Evolutionary conservation across 2,888 invertebrate species (phyloP), one percentile per base, ranked within the genome.

Genomic region (Pristionchus mayeri): DNA sequence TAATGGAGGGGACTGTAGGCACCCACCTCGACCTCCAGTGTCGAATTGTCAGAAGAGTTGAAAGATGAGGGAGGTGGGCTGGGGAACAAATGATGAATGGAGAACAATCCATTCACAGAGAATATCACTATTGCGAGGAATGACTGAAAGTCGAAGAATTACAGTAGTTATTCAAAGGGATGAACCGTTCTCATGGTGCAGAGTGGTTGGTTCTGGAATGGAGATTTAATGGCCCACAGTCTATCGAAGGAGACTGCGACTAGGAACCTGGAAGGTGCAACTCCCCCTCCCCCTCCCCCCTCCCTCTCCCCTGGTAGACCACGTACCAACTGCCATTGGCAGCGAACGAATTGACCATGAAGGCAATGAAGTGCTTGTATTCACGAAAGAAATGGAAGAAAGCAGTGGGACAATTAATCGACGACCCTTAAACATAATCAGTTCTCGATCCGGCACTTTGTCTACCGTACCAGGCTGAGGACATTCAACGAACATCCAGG

Each of bases 161-260:
- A 85, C 30, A 4, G 87, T 88, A 34, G 88, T 87, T 57, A n/a
- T 7, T 81, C 54, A 71, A 30, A 37, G 16, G 34, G 21, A 30
- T 3, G 37, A 75, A 84, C 81, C 30, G 60, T 60, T 82, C 81
- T 37, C 80, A 80, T 80, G 3, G 57, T 24, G 27, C 54, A 80
- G 37, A 80, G 37, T 57, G 80, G 24, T 16, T 37, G 27, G 18
- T 50, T 57, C 40, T 71, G 85, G 67, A 90, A 88, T 7, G 90
- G 90, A 52, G 88, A 87, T 80, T 90, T 90, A 40, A 90, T 89
- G 0, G 90, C 90, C 85, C 88, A 89, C 3, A 90, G 84, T 30
- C 90, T 85, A 44, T 90, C 90, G 71, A 89, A 89, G 1, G 90
- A 88, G 6, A 90, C 90, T 0, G 87, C 86, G 4, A 90, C 89